Evolutionary conservation across 2,888 invertebrate genomes (phyloP).

Genomic region (Drosophila mulleri): DNA sequence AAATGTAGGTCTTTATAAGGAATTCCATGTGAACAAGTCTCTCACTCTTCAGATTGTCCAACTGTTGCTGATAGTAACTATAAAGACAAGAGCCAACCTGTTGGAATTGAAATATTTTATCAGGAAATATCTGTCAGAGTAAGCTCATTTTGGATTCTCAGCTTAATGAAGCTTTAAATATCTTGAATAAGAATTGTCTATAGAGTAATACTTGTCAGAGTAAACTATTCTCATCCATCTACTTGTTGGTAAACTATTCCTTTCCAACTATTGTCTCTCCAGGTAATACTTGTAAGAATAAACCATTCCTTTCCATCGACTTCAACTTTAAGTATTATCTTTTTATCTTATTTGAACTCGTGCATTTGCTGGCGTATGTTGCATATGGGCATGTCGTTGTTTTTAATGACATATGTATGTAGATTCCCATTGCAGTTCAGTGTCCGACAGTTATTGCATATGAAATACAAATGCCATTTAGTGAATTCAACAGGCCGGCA

Average conservation of each 20-base stretch:
- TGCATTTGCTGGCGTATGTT: not conserved
- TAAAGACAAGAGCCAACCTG: too few species aligned
- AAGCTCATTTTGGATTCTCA: too few species aligned
- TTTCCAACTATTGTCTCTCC: too few species aligned
- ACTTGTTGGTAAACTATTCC: not conserved
- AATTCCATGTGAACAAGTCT: not conserved
- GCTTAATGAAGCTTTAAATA: too few species aligned
- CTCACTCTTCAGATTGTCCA: too few species aligned
- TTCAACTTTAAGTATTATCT: not conserved
- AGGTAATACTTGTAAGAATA: too few species aligned
- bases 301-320: too few species aligned
- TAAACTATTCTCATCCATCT: not conserved
- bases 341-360: not conserved
- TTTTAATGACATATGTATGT: slow-evolving; percentile 24
- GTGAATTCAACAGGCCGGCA: slow-evolving; percentile 49
- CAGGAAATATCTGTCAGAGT: too few species aligned
- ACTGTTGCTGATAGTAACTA: too few species aligned
- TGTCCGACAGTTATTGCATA: slow-evolving; percentile 44
- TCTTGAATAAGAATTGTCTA: not conserved
- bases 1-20: not conserved
- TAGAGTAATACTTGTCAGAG: not conserved
- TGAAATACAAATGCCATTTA: slow-evolving; percentile 54
- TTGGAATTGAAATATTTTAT: too few species aligned
- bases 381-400: not conserved
- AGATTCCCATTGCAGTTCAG: slow-evolving; percentile 42